phyloP scores from a whole-genome alignment of 2,113 vertebrate genomes.

The Heptranchias perlo region DNA sequence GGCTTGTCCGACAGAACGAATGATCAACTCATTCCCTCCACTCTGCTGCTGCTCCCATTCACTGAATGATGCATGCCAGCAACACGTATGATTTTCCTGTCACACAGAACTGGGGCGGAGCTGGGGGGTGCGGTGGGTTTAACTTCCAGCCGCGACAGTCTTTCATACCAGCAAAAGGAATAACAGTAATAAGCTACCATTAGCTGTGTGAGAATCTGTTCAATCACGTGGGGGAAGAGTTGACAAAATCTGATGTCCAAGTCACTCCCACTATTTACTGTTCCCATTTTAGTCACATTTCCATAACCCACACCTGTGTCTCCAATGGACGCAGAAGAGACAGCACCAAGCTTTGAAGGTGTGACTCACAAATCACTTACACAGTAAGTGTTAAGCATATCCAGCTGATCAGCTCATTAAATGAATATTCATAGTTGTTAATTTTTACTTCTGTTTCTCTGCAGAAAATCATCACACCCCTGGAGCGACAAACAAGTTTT shows the following conservation, averaged over 20 bases:
- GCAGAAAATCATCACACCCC: background rate
- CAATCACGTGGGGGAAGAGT: background rate
- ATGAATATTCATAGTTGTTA: background rate
- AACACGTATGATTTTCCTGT: background rate
- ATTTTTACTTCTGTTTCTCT: background rate
- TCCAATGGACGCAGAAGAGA: background rate
- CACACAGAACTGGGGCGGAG: background rate
- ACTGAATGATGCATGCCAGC: background rate
- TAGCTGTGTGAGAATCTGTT: background rate
- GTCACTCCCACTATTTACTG: background rate
- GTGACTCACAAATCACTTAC: background rate
- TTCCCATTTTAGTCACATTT: background rate
- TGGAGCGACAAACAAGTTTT: background rate
- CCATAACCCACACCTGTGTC: background rate
- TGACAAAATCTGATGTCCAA: background rate
- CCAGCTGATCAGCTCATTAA: background rate
- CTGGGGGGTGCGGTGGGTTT: background rate
- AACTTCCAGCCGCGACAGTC: background rate
- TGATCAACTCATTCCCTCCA: background rate
- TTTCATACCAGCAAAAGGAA: background rate
- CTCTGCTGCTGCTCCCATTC: background rate
- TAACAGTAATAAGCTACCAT: background rate
- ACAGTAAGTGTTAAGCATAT: background rate
- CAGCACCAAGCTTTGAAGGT: background rate
- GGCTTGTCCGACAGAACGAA: background rate